Evolutionary conservation across 2,888 invertebrate species (phyloP).

Genomic region (Silvanus unidentatus): DNA sequence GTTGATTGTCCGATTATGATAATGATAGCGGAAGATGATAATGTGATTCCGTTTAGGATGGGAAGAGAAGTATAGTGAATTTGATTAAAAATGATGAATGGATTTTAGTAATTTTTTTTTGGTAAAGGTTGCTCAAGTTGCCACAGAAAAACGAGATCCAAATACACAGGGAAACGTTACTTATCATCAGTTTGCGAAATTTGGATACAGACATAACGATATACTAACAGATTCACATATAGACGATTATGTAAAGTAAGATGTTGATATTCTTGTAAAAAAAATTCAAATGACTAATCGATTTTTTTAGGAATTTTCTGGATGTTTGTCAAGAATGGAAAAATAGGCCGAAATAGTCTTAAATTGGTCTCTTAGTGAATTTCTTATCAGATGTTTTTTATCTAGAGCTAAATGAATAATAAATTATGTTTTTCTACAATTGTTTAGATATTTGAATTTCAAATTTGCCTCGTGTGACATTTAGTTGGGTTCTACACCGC

Average conservation of each 20-base stretch:
- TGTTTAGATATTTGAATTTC: no score
- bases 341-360: no score
- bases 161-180: conserved; percentile 28
- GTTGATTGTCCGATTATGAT: conserved; percentile 41
- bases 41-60: conserved; percentile 31
- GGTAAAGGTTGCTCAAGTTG: conserved; percentile 26
- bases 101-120: not conserved
- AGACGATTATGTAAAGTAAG: conserved; percentile 33
- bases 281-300: not conserved
- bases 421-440: no score
- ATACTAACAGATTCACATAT: conserved; percentile 31
- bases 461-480: no score
- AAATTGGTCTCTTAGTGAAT: no score
- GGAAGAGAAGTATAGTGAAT: conserved; percentile 35
- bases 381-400: no score
- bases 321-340: conserved; percentile 12
- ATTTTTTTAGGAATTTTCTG: conserved; percentile 23
- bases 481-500: no score
- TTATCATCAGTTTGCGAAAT: conserved; percentile 27
- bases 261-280: conserved; percentile 3
- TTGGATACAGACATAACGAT: conserved; percentile 31
- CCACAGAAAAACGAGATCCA: conserved; percentile 23
- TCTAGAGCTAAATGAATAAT: no score
- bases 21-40: conserved; percentile 38
- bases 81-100: not conserved